Conservation (phyloP, 2,888 invertebrate genomes). For the Tinea semifulvella region DNA sequence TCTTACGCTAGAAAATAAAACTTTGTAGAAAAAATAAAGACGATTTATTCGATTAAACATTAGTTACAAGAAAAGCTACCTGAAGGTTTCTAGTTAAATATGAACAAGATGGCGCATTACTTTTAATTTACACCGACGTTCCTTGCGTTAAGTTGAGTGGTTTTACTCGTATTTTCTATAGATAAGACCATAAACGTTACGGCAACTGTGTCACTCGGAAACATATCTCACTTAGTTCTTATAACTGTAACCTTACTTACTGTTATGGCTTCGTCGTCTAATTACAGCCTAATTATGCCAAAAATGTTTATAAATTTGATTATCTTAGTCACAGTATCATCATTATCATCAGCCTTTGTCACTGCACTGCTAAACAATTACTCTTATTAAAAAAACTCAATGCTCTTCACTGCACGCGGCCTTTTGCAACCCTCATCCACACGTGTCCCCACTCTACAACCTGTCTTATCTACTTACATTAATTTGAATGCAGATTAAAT, state of each 20-base stretch:
- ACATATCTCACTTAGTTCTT: constrained; percentile 8
- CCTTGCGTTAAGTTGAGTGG: constrained; percentile 30
- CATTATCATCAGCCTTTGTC: too few relatives aligned
- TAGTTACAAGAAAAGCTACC: constrained; percentile 11
- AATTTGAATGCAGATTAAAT: too few relatives aligned
- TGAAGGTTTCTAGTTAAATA: constrained; percentile 54
- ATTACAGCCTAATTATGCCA: not conserved
- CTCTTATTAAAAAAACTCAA: too few relatives aligned
- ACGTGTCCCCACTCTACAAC: too few relatives aligned
- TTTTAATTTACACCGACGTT: constrained; percentile 56
- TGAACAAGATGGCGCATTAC: constrained; percentile 57
- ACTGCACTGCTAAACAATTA: too few relatives aligned
- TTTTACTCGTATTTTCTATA: constrained; percentile 44
- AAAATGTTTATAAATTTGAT: too few relatives aligned
- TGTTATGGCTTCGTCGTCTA: not conserved
- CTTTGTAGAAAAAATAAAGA: not conserved
- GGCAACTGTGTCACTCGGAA: constrained; percentile 9
- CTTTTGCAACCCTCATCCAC: too few relatives aligned
- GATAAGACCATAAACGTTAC: constrained; percentile 19
- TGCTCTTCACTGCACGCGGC: too few relatives aligned
- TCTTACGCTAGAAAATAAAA: too few relatives aligned
- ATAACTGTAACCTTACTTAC: not conserved
- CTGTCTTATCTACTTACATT: too few relatives aligned
- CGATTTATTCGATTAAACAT: constrained; percentile 11
- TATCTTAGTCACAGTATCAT: too few relatives aligned